A percentile compares a stretch with the other conserved stretches of the same genome.
phyloP scores from a whole-genome alignment of 2,113 vertebrate species.

The Corvus hawaiiensis region DNA sequence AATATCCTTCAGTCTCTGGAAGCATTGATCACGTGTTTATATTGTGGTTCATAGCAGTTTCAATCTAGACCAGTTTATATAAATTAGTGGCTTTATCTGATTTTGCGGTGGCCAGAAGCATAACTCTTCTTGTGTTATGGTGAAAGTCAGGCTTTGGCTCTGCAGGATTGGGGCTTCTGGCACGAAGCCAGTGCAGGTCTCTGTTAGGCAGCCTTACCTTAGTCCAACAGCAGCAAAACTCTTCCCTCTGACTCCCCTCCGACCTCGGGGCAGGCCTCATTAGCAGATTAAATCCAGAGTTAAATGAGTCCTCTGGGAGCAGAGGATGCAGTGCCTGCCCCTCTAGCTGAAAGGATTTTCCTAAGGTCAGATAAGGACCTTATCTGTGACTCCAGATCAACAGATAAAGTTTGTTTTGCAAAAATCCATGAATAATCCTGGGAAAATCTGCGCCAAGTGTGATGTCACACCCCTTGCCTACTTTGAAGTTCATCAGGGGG shows the following conservation, averaged over 20 bases:
- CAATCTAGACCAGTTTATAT: background rate
- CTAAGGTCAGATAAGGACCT: background rate
- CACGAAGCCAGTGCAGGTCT: background rate
- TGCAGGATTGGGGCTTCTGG: background rate
- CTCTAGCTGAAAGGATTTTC: conserved; percentile 1
- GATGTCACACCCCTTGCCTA: background rate
- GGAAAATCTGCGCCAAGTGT: background rate
- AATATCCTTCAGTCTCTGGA: background rate
- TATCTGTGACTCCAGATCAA: background rate
- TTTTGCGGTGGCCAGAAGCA: background rate
- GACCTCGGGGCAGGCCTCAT: conserved; percentile 23
- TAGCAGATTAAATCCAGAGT: conserved; percentile 43
- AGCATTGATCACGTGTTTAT: background rate
- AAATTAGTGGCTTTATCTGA: conserved; percentile 2
- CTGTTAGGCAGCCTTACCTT: background rate
- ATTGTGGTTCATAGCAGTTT: background rate
- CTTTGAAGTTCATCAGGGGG: background rate
- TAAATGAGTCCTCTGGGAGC: conserved; percentile 9
- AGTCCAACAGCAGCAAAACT: background rate
- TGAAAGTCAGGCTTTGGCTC: background rate
- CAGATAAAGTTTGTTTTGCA: conserved; percentile 28
- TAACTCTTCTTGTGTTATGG: background rate
- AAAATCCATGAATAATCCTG: background rate
- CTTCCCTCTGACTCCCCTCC: background rate
- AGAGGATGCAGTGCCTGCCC: background rate